A percentile compares a stretch with the other conserved stretches of the same genome.
These are phyloP conservation scores for Quadroppia sp. DNA, from an alignment of 2,888 invertebrate species.

Conservation along the genomic window DNA sequence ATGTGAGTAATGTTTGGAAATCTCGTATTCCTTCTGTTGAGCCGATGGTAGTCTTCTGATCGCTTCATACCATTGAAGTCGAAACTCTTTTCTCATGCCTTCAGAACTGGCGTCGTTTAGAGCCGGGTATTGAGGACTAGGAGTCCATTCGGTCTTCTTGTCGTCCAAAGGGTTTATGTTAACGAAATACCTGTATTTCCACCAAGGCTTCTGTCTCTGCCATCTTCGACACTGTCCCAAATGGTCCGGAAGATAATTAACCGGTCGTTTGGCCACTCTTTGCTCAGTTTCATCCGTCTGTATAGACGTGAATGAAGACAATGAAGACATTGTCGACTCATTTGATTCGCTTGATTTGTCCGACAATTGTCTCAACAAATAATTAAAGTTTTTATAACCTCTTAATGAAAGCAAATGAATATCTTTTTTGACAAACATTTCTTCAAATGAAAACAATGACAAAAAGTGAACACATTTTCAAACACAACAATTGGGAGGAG, in stretches of 20 bases:
- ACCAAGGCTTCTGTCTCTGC: constrained; percentile 37
- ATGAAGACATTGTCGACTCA: background rate
- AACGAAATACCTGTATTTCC: constrained; percentile 36
- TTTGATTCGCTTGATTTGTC: background rate
- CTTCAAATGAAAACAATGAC: background rate
- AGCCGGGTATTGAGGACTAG: constrained; percentile 58
- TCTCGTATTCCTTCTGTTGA: constrained; percentile 75
- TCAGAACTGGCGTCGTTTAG: constrained; percentile 59
- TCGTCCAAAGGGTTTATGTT: constrained; percentile 27
- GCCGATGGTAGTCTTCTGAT: constrained; percentile 65
- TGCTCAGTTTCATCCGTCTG: constrained; percentile 8
- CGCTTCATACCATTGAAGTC: constrained; percentile 58
- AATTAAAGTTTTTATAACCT: background rate
- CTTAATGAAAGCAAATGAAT: background rate
- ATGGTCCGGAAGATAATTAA: constrained; percentile 37
- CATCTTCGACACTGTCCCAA: constrained; percentile 31
- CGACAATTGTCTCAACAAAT: constrained; percentile 5
- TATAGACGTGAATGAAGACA: background rate
- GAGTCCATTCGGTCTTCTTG: constrained; percentile 48
- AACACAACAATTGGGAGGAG: no score
- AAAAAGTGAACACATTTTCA: no score
- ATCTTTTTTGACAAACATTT: background rate
- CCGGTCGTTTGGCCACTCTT: constrained; percentile 32
- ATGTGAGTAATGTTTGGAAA: constrained; percentile 63
- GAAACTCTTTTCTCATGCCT: constrained; percentile 57